Base-by-base conservation (phyloP, 1,140 invertebrate species). In the Drosophila asahinai region DNA sequence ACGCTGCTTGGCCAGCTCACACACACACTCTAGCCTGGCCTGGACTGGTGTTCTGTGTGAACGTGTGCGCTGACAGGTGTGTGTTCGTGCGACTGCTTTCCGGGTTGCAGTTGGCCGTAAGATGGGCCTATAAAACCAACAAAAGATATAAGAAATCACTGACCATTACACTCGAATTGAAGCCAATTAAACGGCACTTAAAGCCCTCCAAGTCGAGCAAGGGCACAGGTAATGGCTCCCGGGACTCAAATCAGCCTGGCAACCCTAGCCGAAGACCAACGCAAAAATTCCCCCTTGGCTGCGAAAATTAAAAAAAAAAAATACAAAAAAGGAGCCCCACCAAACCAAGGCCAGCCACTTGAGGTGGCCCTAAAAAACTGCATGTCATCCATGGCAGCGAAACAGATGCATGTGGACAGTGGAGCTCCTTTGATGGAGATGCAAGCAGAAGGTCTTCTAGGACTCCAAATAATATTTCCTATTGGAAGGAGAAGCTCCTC, bases 351-450 rank as follows among this genome's bases (percentile, higher is more conserved):
- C 84, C 84, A 83, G 47, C 83, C 27, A 89, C 80, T 86, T 68
- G 57, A 78, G 52, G 64, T 81, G 83, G 78, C 80, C 80, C 83
- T 83, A 86, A 86, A 86, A 78, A 78, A 86, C 12, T 83, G 83
- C 83, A 83, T 77, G 66, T 86, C 83, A 86, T 86, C 71, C 77
- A 55, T 64, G 58, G 61, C 64, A 49, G 49, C 66, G 42, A 66
- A 61, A 48, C 59, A 82, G 76, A 64, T 79, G 76, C 67, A 81
- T 48, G 14, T 19, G 22, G 14, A 52, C 61, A 75, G 40, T 58
- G 38, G 14, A 52, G 51, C 47, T 43, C n/a, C 5, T 14, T 4
- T 4, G 6, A 38, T 54, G 3, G 3, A 19, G 12, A 9, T 22
- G 17, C 33, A 11, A 36, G 33, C 33, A n/a, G 27, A 3, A 51